Base-by-base conservation (phyloP, 1,140 invertebrate genomes). In the Spodoptera frugiperda region DNA sequence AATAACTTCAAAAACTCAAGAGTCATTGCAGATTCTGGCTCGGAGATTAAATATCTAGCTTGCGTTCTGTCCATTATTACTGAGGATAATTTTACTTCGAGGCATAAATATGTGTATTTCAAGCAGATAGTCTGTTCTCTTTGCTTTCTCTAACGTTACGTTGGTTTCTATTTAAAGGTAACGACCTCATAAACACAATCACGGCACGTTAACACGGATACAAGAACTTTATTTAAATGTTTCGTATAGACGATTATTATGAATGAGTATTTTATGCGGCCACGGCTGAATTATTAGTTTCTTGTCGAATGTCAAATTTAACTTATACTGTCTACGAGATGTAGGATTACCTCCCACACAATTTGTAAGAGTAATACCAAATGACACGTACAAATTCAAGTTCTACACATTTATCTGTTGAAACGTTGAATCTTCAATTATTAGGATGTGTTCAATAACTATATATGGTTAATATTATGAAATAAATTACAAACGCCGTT, bases 151-250 rank as follows among this genome's bases (percentile, higher is more conserved):
- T 46, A 1, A 49, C 71, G 59, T 73, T 73, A 61, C 49, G 71
- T 33, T 17, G 44, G 55, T 73, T 73, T 73, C 71, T 59, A 59
- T 73, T 73, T 57, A 59, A 61, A 73, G 71, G 48, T 73, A 73
- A 73, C 39, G 71, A 73, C 71, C 30, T 59, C 71, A 19, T 73
- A 71, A 55, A 71, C 49, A 53, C 68, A 71, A 71, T 55, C 53
- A 55, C 17, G 33, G 9, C 17, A 55, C 30, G 68, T 71, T 54
- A 53, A 46, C 17, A 44, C 44, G 68, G 49, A 53, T 30, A 46
- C 46, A 30, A 33, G 46, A 68, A 53, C 48, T 68, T 53, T 53
- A 30, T 30, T 14, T 30, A 3, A 53, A 68, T 68, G 65, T 53
- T 49, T 46, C 5, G 1, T 17, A 46, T 17, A 15, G 6, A 0